Base-by-base conservation (phyloP, 2,888 invertebrate species). In the Troides helena region DNA sequence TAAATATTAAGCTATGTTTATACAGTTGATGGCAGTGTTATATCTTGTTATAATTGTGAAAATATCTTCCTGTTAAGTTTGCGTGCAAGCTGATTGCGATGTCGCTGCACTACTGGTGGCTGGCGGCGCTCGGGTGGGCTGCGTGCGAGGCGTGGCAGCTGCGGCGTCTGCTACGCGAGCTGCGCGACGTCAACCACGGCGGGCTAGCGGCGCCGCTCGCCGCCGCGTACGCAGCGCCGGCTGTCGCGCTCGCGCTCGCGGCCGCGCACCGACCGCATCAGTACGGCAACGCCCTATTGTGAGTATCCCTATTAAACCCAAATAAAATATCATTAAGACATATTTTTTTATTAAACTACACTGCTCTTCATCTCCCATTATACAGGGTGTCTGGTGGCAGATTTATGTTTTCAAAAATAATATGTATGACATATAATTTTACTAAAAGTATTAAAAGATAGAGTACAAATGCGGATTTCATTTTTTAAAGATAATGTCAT, bases 171-270 rank as follows among this genome's bases (percentile, higher is more conserved):
- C 91, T 99, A 76, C 98, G 98, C 3, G 99, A 99, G 91, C 96
- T 99, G 94, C 94, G 99, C 5, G 98, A 99, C 87, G 98, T 99
- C 63, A 99, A 99, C 93, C 98, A 98, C 85, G 99, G 98, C 6
- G 96, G 97, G 53, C 97, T 99, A 71, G 97, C 97, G 83, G 98
- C 98, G 84, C 99, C 98, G 85, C 97, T 98, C 78, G 96, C 97
- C 21, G 94, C 97, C 81, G 99, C 98, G 21, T 99, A 98, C 85
- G 98, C 97, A 69, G 95, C 97, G 72, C 99, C 99, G 0, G 98
- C 98, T 0, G 95, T 99, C 18, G 95, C 97, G 62, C 97, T 99
- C 0, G 98, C 98, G 50, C 92, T 99, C 30, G 96, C 98, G 3
- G 97, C 98, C 39, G 97, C 98, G 0, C 97, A 99, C 0, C 94